A percentile compares a stretch with the other conserved stretches of the same genome.
Evolutionary conservation across 2,888 invertebrate species (phyloP).

Genomic region (Tuta absoluta): DNA sequence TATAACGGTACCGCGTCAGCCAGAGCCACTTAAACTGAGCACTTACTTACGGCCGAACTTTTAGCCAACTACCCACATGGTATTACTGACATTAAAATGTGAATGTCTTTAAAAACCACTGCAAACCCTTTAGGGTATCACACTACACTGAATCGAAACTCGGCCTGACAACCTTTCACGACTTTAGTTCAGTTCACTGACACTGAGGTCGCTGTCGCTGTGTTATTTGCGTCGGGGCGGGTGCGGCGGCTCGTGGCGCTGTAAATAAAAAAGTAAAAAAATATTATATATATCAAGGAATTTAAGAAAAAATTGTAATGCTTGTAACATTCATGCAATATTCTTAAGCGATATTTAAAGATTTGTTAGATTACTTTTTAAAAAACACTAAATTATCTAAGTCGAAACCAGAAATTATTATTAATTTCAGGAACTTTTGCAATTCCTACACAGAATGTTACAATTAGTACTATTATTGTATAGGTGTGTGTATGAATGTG

Average conservation of each 20-base stretch:
- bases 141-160: neutral
- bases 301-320: no score
- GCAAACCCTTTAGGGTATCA: neutral
- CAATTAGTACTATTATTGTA: no score
- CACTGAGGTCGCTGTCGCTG: conserved; percentile 8
- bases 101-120: neutral
- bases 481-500: no score
- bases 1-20: neutral
- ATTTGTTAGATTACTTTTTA: no score
- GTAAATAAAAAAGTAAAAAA: neutral
- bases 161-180: neutral
- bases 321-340: no score
- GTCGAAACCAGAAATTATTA: no score
- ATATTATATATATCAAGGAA: no score
- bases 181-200: neutral
- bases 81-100: no score
- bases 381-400: no score
- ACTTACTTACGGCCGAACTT: neutral
- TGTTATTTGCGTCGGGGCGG: conserved; percentile 12
- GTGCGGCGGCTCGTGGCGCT: neutral
- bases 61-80: conserved; percentile 1
- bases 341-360: no score
- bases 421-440: no score
- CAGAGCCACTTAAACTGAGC: neutral
- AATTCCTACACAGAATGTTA: no score